phyloP scores from a whole-genome alignment of 30 jellyfish, hydroid and myxozoan species.

The Sanderia malayensis region DNA sequence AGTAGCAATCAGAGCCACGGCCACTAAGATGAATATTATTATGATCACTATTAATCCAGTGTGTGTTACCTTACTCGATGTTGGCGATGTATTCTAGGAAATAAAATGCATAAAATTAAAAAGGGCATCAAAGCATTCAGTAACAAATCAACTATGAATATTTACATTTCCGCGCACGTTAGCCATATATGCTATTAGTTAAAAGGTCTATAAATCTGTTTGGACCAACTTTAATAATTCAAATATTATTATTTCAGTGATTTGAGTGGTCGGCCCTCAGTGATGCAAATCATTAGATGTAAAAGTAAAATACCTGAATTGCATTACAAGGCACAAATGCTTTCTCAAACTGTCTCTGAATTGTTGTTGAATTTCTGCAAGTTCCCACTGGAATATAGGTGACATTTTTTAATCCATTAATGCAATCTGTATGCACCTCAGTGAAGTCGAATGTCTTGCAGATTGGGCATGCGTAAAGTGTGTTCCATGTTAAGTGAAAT shows the following conservation, averaged over 20 bases:
- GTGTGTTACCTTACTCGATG: constrained; percentile 16
- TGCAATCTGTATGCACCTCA: constrained; percentile 55
- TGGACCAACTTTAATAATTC: too few relatives aligned
- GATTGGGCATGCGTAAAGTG: constrained; percentile 82
- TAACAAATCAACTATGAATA: too few relatives aligned
- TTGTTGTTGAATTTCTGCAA: constrained; percentile 51
- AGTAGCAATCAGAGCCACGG: constrained; percentile 48
- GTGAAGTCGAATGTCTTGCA: constrained; percentile 44
- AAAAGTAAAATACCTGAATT: too few relatives aligned
- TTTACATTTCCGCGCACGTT: too few relatives aligned
- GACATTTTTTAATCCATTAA: constrained; percentile 59
- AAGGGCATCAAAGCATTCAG: too few relatives aligned
- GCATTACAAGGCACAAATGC: constrained; percentile 20
- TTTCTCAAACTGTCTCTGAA: background rate
- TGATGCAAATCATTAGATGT: too few relatives aligned
- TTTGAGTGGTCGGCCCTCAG: too few relatives aligned
- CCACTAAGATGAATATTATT: constrained; percentile 51
- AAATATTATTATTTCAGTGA: too few relatives aligned
- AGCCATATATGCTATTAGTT: too few relatives aligned
- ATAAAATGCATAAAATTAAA: too few relatives aligned
- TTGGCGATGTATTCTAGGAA: background rate
- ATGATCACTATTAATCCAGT: constrained; percentile 54
- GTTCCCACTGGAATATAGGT: constrained; percentile 27
- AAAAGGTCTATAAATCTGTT: too few relatives aligned
- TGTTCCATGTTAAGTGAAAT: constrained; percentile 69